These are phyloP conservation scores for Punctoribates punctum DNA, from an alignment of 2,888 invertebrate species.

Conservation along the genomic window DNA sequence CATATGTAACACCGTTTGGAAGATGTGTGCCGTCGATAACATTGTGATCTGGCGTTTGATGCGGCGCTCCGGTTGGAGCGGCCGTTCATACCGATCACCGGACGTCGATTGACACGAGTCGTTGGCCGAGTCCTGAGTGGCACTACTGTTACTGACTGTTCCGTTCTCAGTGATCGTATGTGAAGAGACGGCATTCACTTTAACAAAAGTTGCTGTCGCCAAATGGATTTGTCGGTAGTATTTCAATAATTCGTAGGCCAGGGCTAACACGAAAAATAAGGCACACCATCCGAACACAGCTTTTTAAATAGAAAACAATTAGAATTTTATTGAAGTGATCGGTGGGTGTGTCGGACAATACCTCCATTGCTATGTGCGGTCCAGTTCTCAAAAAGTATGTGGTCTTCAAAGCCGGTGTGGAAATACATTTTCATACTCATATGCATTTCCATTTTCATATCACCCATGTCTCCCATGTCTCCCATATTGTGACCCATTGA, in stretches of 20 bases:
- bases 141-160: slow-evolving; percentile 2
- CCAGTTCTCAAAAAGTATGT: slow-evolving; percentile 79
- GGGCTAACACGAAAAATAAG: slow-evolving; percentile 83
- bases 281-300: slow-evolving; percentile 74
- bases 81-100: background rate
- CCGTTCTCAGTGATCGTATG: background rate
- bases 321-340: no score
- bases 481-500: no score
- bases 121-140: background rate
- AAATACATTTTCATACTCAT: slow-evolving; percentile 60
- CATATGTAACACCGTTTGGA: slow-evolving; percentile 82
- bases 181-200: background rate
- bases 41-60: slow-evolving; percentile 1
- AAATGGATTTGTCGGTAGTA: slow-evolving; percentile 40
- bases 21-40: slow-evolving; percentile 60
- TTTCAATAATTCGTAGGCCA: slow-evolving; percentile 92
- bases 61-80: background rate
- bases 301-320: background rate
- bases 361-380: slow-evolving; percentile 68
- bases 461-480: background rate
- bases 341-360: slow-evolving; percentile 2
- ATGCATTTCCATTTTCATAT: background rate
- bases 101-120: background rate
- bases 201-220: background rate
- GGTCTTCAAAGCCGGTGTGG: slow-evolving; percentile 70